Evolutionary conservation across 2,888 invertebrate genomes (phyloP), one percentile per base, ranked within the genome.

Genomic region (Camptogramma bilineatum): DNA sequence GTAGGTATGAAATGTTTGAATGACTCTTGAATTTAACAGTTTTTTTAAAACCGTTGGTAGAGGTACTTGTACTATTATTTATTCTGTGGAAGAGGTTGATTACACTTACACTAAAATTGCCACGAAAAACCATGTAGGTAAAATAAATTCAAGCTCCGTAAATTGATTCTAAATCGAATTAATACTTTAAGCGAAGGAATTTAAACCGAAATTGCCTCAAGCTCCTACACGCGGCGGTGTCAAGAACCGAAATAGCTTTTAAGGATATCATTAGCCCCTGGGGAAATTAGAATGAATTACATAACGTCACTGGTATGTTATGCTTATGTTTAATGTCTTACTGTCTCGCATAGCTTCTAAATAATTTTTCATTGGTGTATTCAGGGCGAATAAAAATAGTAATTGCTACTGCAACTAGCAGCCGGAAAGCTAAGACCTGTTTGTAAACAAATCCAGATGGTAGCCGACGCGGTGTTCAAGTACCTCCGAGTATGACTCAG

Each of bases 261-360:
- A 81, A 83, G 83, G 82, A 84, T 84, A 81, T 84, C 86, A 87
- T 88, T 86, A 84, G 82, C 70, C 89, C 77, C 86, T 61, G 55
- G 91, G 90, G 90, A 90, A 91, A 91, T 91, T 88, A 88, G 79
- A 86, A 85, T 80, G 82, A 85, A 86, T 87, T 86, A 84, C 81
- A 78, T 75, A 78, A 75, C 69, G 78, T 76, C 75, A 75, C 74
- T 72, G 70, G 68, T 71, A 66, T 71, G 67, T 74, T 75, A 76
- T 68, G 72, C 74, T 72, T 73, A 62, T 54, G 69, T 44, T 59
- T 59, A 54, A 55, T 54, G 62, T 65, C 54, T 63, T 57, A 56
- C 51, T 64, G 46, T 28, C 19, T 64, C 24, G 13, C 19, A 52
- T 16, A n/a, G n/a, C 16, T 3, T 61, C 44, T 34, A 5, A 34